A percentile compares a stretch with the other conserved stretches of the same genome.
phyloP scores from a whole-genome alignment of 1,140 invertebrate genomes.

The Drosophila pectinifera region DNA sequence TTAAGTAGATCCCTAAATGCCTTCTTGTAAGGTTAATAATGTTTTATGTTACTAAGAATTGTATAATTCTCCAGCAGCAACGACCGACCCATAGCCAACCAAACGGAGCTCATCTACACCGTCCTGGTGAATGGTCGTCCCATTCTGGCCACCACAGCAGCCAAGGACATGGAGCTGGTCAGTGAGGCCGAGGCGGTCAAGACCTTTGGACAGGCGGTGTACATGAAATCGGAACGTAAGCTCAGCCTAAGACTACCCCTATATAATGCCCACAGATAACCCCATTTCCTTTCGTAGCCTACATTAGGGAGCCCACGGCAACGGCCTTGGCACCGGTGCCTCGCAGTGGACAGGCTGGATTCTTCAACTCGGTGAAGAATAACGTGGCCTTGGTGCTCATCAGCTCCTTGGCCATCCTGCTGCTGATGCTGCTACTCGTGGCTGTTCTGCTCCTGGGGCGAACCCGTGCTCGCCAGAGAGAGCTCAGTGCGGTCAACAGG shows the following conservation, averaged over 20 bases:
- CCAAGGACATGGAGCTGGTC: constrained; percentile 91
- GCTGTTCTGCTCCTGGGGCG: constrained; percentile 87
- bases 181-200: constrained; percentile 90
- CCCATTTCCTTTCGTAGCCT: constrained; percentile 86
- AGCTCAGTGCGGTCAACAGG: constrained; percentile 66
- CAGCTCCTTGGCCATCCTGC: constrained; percentile 86
- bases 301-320: constrained; percentile 87
- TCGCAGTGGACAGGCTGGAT: constrained; percentile 87
- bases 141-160: constrained; percentile 91
- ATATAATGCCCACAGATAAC: not conserved
- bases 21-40: no score
- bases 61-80: no score
- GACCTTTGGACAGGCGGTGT: constrained; percentile 90
- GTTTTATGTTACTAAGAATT: no score
- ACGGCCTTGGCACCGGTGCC: constrained; percentile 88
- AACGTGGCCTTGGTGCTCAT: constrained; percentile 82
- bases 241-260: constrained; percentile 4
- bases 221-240: constrained; percentile 94
- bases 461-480: constrained; percentile 86
- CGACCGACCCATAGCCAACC: constrained; percentile 76
- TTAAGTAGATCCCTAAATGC: no score
- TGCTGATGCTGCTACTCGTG: constrained; percentile 88
- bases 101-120: constrained; percentile 89
- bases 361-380: constrained; percentile 86
- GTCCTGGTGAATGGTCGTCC: constrained; percentile 91